Evolutionary conservation across 2,797 vertebrate species (phyloP), one percentile per base, ranked within the genome.

Genomic region (Anabacerthia variegaticeps): DNA sequence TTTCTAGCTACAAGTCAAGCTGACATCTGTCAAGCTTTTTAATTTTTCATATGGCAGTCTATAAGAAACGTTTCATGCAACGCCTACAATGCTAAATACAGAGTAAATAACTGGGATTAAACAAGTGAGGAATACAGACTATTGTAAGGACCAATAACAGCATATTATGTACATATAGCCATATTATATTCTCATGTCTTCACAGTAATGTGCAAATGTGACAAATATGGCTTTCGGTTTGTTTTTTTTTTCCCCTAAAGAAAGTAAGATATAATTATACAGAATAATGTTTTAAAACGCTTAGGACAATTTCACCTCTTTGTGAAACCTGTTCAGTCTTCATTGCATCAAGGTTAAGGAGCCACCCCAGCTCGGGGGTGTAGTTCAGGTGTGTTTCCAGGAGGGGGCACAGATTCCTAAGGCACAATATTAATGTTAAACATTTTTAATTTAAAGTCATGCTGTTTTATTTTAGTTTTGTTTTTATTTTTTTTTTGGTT

Each of bases 321-420:
- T 96, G 98, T 97, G 97, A 98, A 98, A 97, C 96, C 97, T 95
- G 96, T 97, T 98, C 97, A 96, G 97, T 85, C 74, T 66, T 82
- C 82, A 49, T 80, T 83, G 96, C 92, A 39, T 74, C 14, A 11
- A 21, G 67, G 73, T 83, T 85, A 93, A 75, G 88, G 81, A 90
- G 67, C 66, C 65, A 90, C 95, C 92, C 85, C 95, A 84, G 92
- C 91, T 91, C 51, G 85, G 97, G 92, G 97, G 79, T 96, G 97
- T 93, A 97, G 96, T 98, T 98, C 83, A 91, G 97, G 76, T 74
- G 83, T 88, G 89, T 88, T 97, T 98, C 98, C 98, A 98, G 97
- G 91, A 98, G 98, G 98, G 97, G 98, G 97, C 97, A 87, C 92
- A 93, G 95, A 97, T 95, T 98, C 97, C 98, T 98, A 99, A 99